phyloP scores from a whole-genome alignment of 2,888 invertebrate genomes.

The Zaprionus lineosus region DNA sequence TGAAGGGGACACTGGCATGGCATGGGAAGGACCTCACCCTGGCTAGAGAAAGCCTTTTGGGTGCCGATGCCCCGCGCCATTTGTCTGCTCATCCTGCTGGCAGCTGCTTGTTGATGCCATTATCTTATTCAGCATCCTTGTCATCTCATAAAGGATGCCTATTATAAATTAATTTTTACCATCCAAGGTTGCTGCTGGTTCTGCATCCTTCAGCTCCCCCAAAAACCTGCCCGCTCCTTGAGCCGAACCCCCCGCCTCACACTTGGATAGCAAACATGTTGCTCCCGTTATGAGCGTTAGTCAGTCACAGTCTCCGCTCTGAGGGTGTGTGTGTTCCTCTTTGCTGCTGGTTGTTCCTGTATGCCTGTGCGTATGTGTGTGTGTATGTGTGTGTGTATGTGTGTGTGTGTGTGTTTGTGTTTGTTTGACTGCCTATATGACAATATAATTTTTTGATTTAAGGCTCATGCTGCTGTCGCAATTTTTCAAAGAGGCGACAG shows the following conservation, averaged over 20 bases:
- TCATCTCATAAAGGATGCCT: conserved; percentile 79
- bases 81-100: conserved; percentile 49
- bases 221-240: conserved; percentile 10
- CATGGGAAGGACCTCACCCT: background rate
- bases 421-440: conserved; percentile 68
- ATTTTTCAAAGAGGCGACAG: conserved; percentile 60
- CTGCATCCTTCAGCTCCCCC: conserved; percentile 14
- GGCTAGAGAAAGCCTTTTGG: conserved; percentile 52
- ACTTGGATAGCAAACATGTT: conserved; percentile 63
- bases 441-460: conserved; percentile 77
- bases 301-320: too few relatives aligned
- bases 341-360: too few relatives aligned
- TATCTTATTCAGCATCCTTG: conserved; percentile 77
- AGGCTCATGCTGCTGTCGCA: conserved; percentile 66
- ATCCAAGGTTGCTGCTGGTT: conserved; percentile 41
- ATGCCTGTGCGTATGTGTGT: background rate
- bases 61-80: conserved; percentile 53
- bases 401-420: conserved; percentile 14
- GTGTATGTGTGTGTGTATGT: conserved; percentile 14
- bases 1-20: too few relatives aligned
- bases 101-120: conserved; percentile 74
- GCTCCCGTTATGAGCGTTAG: conserved; percentile 41
- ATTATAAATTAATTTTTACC: conserved; percentile 78
- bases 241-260: conserved; percentile 32
- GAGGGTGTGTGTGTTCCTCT: too few relatives aligned